These are phyloP conservation scores for Microtus californicus DNA, from an alignment of 2,797 vertebrate genomes.

Conservation along the genomic window DNA sequence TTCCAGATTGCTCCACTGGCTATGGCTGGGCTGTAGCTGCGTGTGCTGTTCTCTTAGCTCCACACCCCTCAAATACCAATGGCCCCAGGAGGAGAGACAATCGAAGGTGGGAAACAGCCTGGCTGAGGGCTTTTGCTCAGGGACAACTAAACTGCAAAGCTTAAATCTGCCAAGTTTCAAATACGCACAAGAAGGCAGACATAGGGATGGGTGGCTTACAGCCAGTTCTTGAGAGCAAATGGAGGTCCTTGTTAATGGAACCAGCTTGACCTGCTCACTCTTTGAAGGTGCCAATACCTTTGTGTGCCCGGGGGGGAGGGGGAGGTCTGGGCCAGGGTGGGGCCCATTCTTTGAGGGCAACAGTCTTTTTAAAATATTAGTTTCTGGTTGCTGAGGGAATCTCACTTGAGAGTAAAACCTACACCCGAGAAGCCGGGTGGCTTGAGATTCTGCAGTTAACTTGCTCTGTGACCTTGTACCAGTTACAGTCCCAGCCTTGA, in stretches of 20 bases:
- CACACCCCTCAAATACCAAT: constrained; percentile 51
- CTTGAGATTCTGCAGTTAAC: constrained; percentile 17
- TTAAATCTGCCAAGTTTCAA: constrained; percentile 22
- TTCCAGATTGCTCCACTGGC: constrained; percentile 61
- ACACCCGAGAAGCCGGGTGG: constrained; percentile 23
- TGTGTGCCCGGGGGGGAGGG: background rate
- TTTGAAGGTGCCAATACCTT: background rate
- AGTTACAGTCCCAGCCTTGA: background rate
- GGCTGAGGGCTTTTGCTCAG: constrained; percentile 20
- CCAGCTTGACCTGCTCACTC: background rate
- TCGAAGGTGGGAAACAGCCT: constrained; percentile 12
- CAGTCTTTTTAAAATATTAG: constrained; percentile 45
- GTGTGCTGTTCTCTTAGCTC: constrained; percentile 32
- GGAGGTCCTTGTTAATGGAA: background rate
- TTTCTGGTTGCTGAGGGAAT: constrained; percentile 34
- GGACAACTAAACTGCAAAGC: background rate
- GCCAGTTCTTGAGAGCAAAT: background rate
- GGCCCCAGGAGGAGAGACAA: constrained; percentile 54
- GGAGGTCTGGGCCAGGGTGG: background rate
- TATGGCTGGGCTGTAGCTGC: constrained; percentile 44
- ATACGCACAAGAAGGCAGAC: background rate
- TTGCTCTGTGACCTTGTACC: constrained; percentile 59
- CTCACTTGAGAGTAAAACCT: constrained; percentile 40
- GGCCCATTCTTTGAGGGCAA: constrained; percentile 18
- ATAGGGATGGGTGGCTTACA: background rate